phyloP scores from a whole-genome alignment of 2,797 vertebrate genomes.

The Clamator glandarius region DNA sequence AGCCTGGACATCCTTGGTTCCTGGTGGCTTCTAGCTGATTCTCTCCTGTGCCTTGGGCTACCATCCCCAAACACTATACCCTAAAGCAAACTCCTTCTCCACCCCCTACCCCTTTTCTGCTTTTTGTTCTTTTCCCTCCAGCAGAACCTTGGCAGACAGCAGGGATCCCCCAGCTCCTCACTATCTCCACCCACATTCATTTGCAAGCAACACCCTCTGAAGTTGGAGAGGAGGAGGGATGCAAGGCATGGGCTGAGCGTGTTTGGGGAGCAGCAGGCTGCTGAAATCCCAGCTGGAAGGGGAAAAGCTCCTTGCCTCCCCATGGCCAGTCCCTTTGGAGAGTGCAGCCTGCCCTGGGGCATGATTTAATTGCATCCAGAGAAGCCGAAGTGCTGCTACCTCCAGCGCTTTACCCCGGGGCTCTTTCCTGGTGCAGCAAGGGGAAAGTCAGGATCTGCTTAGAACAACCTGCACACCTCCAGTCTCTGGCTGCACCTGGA shows the following conservation, averaged over 20 bases:
- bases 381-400: background rate
- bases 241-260: rapidly evolving
- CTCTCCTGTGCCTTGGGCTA: background rate
- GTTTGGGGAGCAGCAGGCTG: background rate
- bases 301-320: background rate
- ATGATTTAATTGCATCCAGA: constrained; percentile 15
- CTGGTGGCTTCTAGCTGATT: background rate
- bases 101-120: rapidly evolving
- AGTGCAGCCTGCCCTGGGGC: background rate
- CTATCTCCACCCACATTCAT: rapidly evolving
- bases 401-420: background rate
- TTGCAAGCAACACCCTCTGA: background rate
- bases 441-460: background rate
- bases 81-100: background rate
- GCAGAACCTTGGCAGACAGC: background rate
- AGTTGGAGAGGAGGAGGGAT: background rate
- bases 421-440: background rate
- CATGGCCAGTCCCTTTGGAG: background rate
- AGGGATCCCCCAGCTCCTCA: background rate
- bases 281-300: background rate
- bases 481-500: background rate
- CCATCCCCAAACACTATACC: background rate
- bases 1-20: background rate
- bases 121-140: background rate
- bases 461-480: background rate